Evolutionary conservation across 2,797 vertebrate species (phyloP), one percentile per base, ranked within the genome.

Genomic region (Anguilla obscura): DNA sequence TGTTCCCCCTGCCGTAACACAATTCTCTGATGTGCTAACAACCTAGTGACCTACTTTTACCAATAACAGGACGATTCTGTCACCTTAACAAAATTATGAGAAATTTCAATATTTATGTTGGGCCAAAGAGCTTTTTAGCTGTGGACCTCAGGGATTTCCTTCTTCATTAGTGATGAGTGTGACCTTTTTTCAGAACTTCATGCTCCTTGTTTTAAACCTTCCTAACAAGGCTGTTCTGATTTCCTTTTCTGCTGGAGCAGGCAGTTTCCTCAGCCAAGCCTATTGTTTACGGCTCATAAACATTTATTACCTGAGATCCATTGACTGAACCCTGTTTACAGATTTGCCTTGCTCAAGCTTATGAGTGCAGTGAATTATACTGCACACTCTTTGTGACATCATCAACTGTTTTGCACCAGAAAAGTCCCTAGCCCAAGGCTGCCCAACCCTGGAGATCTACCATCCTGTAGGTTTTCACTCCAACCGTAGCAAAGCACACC

Each of bases 321-420:
- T 50, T 50, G 18, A 48, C 40, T 48, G 40, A 24, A 24, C 79
- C 79, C 40, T 50, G 45, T 82, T 82, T 50, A 48, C 40, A 48
- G 79, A 82, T 80, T 80, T 33, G 27, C 71, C 74, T 40, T 79
- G 74, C 36, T 79, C 36, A 5, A 79, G 36, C 74, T 40, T 69
- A 69, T 76, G 33, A 76, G 71, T 3, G 14, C 12, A 24, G 45
- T 14, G 16, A n/a, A 45, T 82, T 50, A 9, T 48, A 50, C 21
- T n/a, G 36, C 33, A 79, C 74, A 18, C 71, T 36, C 71, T 33
- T 74, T 30, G 27, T 79, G 79, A 82, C 45, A 48, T 82, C 21
- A 24, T 50, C 16, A 12, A 50, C 9, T 76, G 33, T 33, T 76
- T 76, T 40, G 33, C 71, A 76, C 30, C 71, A 36, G 12, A 76